phyloP scores from a whole-genome alignment of 2,797 vertebrate genomes.

The Sphaeramia orbicularis region DNA sequence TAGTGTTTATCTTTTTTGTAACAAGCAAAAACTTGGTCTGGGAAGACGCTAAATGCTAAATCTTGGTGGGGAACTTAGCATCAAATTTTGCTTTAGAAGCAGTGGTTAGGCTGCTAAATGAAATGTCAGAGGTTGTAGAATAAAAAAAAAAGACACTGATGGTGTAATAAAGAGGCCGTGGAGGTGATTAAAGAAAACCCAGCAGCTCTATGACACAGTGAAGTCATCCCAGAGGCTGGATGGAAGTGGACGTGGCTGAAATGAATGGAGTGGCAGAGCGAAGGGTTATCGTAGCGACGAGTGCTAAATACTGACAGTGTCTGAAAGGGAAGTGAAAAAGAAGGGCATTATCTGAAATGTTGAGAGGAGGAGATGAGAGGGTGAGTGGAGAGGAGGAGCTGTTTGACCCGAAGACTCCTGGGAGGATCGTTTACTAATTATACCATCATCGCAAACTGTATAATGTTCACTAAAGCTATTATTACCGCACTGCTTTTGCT shows the following conservation, averaged over 20 bases:
- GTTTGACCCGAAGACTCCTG: constrained; percentile 50
- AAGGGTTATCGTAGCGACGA: constrained; percentile 81
- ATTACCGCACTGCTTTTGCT: too few relatives aligned
- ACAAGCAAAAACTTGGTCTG: too few relatives aligned
- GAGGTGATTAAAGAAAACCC: neutral
- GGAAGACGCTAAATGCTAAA: too few relatives aligned
- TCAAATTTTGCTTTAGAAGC: too few relatives aligned
- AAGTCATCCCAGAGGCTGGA: constrained; percentile 57
- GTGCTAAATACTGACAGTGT: constrained; percentile 73
- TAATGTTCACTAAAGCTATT: neutral
- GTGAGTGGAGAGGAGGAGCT: constrained; percentile 50
- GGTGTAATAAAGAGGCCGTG: too few relatives aligned
- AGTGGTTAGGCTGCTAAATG: neutral
- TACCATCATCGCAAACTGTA: neutral
- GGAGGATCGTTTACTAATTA: constrained; percentile 20
- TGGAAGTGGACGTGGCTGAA: constrained; percentile 62
- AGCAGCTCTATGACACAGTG: constrained; percentile 23
- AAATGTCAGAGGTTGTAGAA: neutral
- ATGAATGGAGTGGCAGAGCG: constrained; percentile 68
- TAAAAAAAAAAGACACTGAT: neutral
- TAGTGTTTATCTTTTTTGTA: too few relatives aligned
- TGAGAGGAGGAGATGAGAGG: constrained; percentile 61
- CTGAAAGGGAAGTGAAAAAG: constrained; percentile 47
- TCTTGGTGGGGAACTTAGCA: too few relatives aligned
- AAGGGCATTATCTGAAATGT: constrained; percentile 52